Conservation (phyloP, 2,797 vertebrate genomes). For the Pyrocephalus nanus region DNA sequence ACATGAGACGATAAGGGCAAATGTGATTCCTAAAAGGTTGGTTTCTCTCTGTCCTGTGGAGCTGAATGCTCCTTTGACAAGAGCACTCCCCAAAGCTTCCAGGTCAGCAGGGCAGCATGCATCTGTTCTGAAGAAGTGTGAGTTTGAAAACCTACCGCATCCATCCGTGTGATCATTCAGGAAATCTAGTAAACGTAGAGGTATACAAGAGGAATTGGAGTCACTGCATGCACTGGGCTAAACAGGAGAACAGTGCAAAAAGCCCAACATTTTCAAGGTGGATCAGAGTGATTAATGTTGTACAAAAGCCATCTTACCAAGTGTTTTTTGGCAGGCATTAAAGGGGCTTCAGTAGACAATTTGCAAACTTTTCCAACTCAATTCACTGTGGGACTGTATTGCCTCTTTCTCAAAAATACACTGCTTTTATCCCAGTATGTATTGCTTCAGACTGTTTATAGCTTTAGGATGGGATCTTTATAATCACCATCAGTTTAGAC, state of each 20-base stretch:
- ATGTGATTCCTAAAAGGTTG: not conserved
- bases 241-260: not conserved
- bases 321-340: not conserved
- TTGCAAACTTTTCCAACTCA: not conserved
- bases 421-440: not conserved
- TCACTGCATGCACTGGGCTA: not conserved
- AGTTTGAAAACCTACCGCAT: not conserved
- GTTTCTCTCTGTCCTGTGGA: not conserved
- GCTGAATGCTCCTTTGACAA: not conserved
- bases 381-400: not conserved
- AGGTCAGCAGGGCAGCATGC: not conserved
- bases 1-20: not conserved
- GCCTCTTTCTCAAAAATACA: not conserved
- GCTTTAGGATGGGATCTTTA: not conserved
- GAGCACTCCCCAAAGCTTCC: not conserved
- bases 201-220: not conserved
- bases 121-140: not conserved
- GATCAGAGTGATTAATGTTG: not conserved
- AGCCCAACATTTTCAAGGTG: not conserved
- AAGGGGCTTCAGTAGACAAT: not conserved
- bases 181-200: not conserved
- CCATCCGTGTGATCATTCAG: not conserved
- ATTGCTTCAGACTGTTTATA: not conserved
- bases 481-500: not conserved
- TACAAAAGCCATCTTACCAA: not conserved